These are phyloP conservation scores for Corythoichthys haematopterus DNA, from an alignment of 2,113 vertebrate genomes.

Conservation along the genomic window DNA sequence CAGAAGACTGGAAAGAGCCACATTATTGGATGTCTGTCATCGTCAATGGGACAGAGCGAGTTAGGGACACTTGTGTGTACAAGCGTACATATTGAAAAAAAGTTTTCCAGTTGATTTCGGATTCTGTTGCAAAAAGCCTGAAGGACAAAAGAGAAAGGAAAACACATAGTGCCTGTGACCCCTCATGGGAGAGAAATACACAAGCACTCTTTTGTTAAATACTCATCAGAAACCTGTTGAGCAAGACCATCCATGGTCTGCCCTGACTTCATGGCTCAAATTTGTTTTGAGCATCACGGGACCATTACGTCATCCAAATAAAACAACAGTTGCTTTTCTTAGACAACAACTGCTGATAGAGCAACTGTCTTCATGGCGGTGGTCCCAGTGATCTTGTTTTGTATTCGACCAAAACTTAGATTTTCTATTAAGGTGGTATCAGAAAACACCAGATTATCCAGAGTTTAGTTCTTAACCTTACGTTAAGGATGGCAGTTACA, in stretches of 20 bases:
- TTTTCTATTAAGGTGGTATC: neutral
- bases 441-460: constrained; percentile 2
- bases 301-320: neutral
- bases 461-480: neutral
- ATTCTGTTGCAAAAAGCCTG: no score
- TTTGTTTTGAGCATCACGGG: neutral
- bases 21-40: no score
- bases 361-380: neutral
- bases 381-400: neutral
- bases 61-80: no score
- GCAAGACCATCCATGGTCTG: neutral
- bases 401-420: neutral
- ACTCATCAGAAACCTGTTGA: constrained; percentile 1
- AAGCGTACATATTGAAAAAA: no score
- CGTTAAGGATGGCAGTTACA: constrained; percentile 7
- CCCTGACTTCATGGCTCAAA: neutral
- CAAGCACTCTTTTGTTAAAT: neutral
- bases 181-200: neutral
- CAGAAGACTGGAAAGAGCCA: no score
- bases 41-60: no score
- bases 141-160: neutral
- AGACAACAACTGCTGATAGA: neutral
- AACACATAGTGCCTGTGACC: neutral
- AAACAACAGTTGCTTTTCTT: neutral
- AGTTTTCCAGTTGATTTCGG: no score